Evolutionary conservation across 1,140 invertebrate species (phyloP), one percentile per base, ranked within the genome.

Genomic region (Cephus cinctus): DNA sequence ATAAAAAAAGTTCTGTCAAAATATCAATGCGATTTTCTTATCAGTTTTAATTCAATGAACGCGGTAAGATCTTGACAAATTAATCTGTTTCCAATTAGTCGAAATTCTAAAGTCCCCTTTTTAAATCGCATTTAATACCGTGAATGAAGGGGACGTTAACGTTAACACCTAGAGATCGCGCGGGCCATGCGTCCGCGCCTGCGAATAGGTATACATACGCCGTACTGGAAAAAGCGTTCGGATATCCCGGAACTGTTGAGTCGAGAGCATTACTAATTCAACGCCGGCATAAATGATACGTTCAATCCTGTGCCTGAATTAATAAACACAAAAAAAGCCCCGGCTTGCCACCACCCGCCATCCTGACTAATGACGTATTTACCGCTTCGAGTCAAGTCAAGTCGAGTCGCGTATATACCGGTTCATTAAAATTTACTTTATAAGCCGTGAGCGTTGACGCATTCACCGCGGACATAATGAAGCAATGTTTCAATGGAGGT

Each of bases 351-450:
- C 20, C 27, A 12, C 40, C 46, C 25, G 21, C 48, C 32, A 43
- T 50, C 38, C 43, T 65, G 66, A 63, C 67, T 71, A 74, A 74
- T 68, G 67, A 72, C 57, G 69, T 70, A 71, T 74, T 71, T 71
- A 70, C 62, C 52, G 58, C 51, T 63, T 61, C 57, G 27, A 60
- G 60, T 60, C 57, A 49, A 35, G 31, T 42, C 34, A 14, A 57
- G 57, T 40, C 42, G 57, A 53, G 52, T 59, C 55, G 50, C 34
- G 35, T 35, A 54, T 50, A 44, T 64, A 56, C 42, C 52, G 56
- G 59, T 71, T 74, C 71, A 70, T 74, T 74, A 74, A 74, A 72
- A 72, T 74, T 74, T 70, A 63, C 65, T 60, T 71, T 72, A 67
- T 66, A 65, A 67, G 58, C 61, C 57, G 51, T 53, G 43, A 59